Evolutionary conservation across 2,797 vertebrate genomes (phyloP).

Genomic region (Acrocephalus scirpaceus): DNA sequence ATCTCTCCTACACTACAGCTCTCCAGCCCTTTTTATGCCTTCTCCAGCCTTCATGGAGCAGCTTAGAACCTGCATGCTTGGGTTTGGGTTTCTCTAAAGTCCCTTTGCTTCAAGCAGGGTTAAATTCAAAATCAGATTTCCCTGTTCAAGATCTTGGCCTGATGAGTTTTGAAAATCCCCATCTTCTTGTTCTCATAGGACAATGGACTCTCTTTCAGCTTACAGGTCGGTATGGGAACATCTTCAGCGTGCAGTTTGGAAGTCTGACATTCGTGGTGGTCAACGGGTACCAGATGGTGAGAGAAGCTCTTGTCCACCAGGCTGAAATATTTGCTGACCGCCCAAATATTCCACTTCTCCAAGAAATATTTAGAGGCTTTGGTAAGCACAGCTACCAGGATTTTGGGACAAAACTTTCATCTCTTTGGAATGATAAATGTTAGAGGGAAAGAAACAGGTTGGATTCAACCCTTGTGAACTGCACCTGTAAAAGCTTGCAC

Average conservation of each 20-base stretch:
- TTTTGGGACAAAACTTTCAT: neutral
- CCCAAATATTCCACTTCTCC: conserved; percentile 75
- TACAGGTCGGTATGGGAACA: conserved; percentile 81
- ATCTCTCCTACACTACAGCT: neutral
- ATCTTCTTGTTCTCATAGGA: neutral
- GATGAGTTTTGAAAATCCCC: neutral
- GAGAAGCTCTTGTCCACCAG: conserved; percentile 84
- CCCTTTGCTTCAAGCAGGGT: neutral
- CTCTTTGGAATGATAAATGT: neutral
- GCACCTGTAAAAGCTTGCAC: neutral
- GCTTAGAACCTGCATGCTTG: accelerated
- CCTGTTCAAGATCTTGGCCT: neutral
- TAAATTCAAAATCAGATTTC: neutral
- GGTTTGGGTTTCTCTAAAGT: neutral
- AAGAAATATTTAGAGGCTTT: conserved; percentile 76
- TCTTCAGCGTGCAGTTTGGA: conserved; percentile 83
- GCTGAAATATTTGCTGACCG: conserved; percentile 83
- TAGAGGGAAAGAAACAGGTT: neutral
- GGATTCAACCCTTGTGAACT: neutral
- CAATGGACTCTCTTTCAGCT: conserved; percentile 73
- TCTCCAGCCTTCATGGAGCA: neutral
- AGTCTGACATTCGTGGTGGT: conserved; percentile 78
- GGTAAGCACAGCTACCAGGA: conserved; percentile 72
- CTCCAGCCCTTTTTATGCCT: neutral
- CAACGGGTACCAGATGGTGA: conserved; percentile 85